These are phyloP conservation scores for Silurus asotus DNA, from an alignment of 2,113 vertebrate species.

Conservation along the genomic window DNA sequence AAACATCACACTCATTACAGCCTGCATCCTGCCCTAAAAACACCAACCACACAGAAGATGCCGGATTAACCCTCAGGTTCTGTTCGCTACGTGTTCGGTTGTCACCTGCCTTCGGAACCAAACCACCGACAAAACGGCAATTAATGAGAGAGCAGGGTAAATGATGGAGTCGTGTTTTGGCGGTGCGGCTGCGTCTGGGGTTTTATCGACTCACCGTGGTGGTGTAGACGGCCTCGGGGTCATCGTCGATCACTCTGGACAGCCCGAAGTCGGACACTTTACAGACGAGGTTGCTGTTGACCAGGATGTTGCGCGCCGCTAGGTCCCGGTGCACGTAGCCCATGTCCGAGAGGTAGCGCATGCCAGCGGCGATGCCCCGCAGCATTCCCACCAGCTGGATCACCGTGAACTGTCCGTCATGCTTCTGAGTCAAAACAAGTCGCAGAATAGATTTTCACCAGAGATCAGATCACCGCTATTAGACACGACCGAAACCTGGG, in stretches of 20 bases:
- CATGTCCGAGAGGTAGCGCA: constrained; percentile 97
- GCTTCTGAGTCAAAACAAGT: constrained; percentile 77
- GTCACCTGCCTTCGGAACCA: background rate
- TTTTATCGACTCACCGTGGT: constrained; percentile 87
- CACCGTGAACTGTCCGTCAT: constrained; percentile 96
- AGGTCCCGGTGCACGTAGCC: constrained; percentile 98
- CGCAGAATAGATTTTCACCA: background rate
- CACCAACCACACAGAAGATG: constrained; percentile 47
- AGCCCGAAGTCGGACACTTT: constrained; percentile 99
- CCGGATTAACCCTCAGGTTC: background rate
- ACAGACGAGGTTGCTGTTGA: constrained; percentile 99
- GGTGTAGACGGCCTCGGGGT: constrained; percentile 97
- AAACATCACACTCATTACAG: constrained; percentile 63
- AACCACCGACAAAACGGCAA: background rate
- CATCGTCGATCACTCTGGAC: constrained; percentile 96
- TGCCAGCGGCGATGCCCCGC: constrained; percentile 94
- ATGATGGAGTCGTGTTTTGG: constrained; percentile 51
- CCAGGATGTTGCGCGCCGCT: constrained; percentile 95
- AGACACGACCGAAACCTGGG: background rate
- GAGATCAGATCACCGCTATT: background rate
- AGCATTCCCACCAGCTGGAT: constrained; percentile 98
- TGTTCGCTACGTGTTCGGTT: background rate
- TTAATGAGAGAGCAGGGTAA: background rate
- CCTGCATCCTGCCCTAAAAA: constrained; percentile 61
- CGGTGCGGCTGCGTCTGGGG: constrained; percentile 2